Percentiles rank a stretch among this genome's conserved stretches.
These are phyloP conservation scores for Mola mola DNA, from an alignment of 2,113 vertebrate genomes.

Conservation along the genomic window DNA sequence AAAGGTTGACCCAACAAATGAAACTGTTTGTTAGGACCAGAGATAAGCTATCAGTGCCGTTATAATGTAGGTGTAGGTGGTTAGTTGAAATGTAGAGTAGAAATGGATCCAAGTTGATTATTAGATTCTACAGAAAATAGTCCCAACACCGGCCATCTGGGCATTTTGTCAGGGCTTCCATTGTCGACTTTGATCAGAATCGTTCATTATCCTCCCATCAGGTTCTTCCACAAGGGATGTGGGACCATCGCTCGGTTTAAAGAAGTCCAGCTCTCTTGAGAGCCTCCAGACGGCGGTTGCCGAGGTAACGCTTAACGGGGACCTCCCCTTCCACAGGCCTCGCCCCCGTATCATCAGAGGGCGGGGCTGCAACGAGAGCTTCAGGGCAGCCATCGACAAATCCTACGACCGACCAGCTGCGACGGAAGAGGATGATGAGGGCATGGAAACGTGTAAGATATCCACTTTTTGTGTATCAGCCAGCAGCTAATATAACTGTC, in stretches of 20 bases:
- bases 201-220: constrained; percentile 67
- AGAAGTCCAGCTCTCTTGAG: constrained; percentile 98
- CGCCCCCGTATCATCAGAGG: constrained; percentile 94
- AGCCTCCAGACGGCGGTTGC: constrained; percentile 97
- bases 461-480: too few species aligned
- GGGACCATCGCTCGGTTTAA: constrained; percentile 93
- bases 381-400: constrained; percentile 97
- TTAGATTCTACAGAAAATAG: background rate
- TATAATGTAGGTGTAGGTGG: background rate
- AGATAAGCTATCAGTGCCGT: too few species aligned
- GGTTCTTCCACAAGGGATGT: constrained; percentile 94
- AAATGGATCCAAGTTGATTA: too few species aligned
- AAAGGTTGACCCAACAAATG: too few species aligned
- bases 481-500: background rate
- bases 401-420: constrained; percentile 89
- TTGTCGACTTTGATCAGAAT: background rate
- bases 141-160: too few species aligned
- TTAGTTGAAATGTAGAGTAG: too few species aligned
- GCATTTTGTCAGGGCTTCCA: background rate
- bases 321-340: constrained; percentile 94
- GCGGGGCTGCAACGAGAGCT: constrained; percentile 97
- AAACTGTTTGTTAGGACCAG: too few species aligned
- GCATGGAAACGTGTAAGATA: constrained; percentile 96
- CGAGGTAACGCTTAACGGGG: constrained; percentile 93
- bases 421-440: constrained; percentile 92